Evolutionary conservation across 2,113 vertebrate species (phyloP).

Genomic region (Ondatra zibethicus): DNA sequence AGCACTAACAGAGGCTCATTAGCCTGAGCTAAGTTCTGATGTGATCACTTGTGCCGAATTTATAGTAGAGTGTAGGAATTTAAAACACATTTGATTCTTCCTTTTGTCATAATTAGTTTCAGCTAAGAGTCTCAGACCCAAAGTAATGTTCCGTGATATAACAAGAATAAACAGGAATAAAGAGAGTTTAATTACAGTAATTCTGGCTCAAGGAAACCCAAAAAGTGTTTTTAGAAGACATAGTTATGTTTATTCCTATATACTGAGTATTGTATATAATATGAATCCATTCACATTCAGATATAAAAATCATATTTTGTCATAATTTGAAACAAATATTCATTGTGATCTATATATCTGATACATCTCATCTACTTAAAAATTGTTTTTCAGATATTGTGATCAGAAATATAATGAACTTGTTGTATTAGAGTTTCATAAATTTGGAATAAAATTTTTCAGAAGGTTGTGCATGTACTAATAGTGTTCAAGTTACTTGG

Average conservation of each 20-base stretch:
- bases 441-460: background rate
- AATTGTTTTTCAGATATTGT: background rate
- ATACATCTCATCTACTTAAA: background rate
- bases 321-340: conserved; percentile 16
- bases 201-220: background rate
- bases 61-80: background rate
- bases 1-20: background rate
- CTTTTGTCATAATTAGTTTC: conserved; percentile 36
- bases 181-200: background rate
- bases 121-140: background rate
- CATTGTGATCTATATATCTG: conserved; percentile 7
- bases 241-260: background rate
- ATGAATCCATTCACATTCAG: conserved; percentile 19
- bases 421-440: background rate
- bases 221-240: background rate
- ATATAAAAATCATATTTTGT: background rate
- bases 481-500: background rate
- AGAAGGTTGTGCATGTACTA: background rate
- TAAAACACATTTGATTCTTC: conserved; percentile 4
- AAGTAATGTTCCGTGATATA: background rate
- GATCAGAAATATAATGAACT: background rate
- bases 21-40: background rate
- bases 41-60: background rate
- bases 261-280: background rate
- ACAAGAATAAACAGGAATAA: background rate